Evolutionary conservation across 2,797 vertebrate species (phyloP), one percentile per base, ranked within the genome.

Genomic region (Schizopygopsis pylzovi): DNA sequence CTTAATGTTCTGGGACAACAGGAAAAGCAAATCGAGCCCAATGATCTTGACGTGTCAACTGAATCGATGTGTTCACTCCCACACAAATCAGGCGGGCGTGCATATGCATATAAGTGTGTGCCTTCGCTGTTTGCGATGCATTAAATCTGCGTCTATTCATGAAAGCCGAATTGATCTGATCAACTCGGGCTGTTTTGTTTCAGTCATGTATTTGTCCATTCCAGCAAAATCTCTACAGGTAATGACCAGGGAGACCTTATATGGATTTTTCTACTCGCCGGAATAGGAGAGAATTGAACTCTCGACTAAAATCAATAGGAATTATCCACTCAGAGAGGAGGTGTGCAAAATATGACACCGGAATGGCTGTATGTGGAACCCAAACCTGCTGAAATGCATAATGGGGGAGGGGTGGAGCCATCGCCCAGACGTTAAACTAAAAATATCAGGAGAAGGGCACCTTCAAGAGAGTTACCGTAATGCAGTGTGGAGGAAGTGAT

Each of bases 271-370:
- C 87, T 82, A 84, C 56, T 39, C 3, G 1, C 54, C 2, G 0
- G 79, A 77, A 86, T 56, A 49, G 52, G n/a, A 37, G 56, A 45
- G 56, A 81, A 63, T 28, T 54, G 70, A 86, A 82, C 68, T 77
- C 75, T 54, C 39, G 1, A 45, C 82, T 80, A 43, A 68, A 86
- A 88, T 88, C 85, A 86, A 88, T 88, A 79, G 28, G 54, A 68
- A n/a, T 56, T 67, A 81, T 70, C 78, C 70, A 84, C 79, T 84
- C 65, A 63, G 78, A 45, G 63, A 84, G 81, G 77, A 15, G 56
- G 13, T 4, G 52, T 15, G 70, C 82, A 85, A 68, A 84, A 84
- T 67, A 81, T 75, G 61, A 84, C 18, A 73, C 81, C 45, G 6
- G 10, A 11, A n/a, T 20, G 65, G 28, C 59, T 41, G 10, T 25